These are phyloP conservation scores for Lysiphlebus fabarum DNA, from an alignment of 1,140 invertebrate genomes.

Conservation along the genomic window DNA sequence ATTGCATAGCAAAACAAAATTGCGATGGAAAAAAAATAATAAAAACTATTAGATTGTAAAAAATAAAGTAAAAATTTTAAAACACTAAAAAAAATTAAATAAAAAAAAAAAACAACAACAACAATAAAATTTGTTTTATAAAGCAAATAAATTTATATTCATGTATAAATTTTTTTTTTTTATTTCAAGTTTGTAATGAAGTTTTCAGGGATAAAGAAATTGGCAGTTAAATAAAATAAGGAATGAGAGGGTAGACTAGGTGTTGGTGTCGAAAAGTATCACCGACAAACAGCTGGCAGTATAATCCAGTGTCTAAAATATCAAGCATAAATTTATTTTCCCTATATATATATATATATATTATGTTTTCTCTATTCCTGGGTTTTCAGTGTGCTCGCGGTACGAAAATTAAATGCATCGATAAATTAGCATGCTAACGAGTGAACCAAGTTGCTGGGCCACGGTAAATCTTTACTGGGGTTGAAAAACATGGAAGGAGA, in stretches of 20 bases:
- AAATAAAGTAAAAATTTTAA: too few relatives aligned
- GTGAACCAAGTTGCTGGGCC: slow-evolving; percentile 21
- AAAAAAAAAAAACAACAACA: too few relatives aligned
- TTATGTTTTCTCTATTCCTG: slow-evolving; percentile 6
- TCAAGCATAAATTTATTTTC: slow-evolving; percentile 39
- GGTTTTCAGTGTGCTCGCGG: slow-evolving; percentile 10
- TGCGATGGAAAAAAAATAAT: too few relatives aligned
- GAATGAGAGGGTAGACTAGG: slow-evolving; percentile 3
- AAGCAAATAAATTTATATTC: too few relatives aligned
- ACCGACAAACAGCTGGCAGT: slow-evolving; percentile 30
- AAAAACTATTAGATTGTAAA: too few relatives aligned
- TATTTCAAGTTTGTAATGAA: too few relatives aligned
- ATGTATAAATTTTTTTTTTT: too few relatives aligned
- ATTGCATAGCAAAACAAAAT: too few relatives aligned
- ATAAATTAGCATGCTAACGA: slow-evolving; percentile 54
- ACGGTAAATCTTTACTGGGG: not conserved
- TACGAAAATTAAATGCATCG: slow-evolving; percentile 43
- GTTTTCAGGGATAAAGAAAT: too few relatives aligned
- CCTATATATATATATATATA: slow-evolving; percentile 26
- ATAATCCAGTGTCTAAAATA: slow-evolving; percentile 32
- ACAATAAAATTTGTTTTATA: too few relatives aligned
- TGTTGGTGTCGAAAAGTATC: not conserved
- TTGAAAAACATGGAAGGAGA: not conserved
- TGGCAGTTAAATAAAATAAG: not conserved
- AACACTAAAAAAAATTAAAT: too few relatives aligned